phyloP scores from a whole-genome alignment of 2,888 invertebrate species.

The Erebia palarica region DNA sequence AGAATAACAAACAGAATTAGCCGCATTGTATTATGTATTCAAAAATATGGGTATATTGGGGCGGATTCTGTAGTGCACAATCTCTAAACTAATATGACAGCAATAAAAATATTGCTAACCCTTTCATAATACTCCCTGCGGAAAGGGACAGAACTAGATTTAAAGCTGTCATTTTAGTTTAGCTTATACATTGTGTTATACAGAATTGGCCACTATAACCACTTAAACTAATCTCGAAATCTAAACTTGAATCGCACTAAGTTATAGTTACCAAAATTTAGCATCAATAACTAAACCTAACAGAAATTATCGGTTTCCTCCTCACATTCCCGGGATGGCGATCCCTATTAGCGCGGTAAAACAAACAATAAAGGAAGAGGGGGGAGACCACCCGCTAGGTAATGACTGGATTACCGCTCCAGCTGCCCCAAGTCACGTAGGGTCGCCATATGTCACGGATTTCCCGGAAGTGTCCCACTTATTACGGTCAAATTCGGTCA shows the following conservation, averaged over 20 bases:
- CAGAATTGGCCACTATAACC: too few relatives aligned
- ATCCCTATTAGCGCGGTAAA: constrained; percentile 40
- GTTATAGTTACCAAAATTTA: background rate
- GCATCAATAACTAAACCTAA: constrained; percentile 22
- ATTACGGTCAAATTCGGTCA: background rate
- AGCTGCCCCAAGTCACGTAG: constrained; percentile 30
- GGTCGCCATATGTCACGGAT: constrained; percentile 1
- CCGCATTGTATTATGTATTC: too few relatives aligned
- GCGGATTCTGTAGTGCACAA: too few relatives aligned
- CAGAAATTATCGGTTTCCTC: constrained; percentile 38
- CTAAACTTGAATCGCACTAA: background rate
- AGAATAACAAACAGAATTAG: too few relatives aligned
- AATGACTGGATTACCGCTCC: constrained; percentile 42
- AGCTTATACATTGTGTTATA: too few relatives aligned
- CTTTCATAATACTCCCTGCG: too few relatives aligned
- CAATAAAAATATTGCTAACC: too few relatives aligned
- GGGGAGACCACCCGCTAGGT: constrained; percentile 42
- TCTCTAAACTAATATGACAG: too few relatives aligned
- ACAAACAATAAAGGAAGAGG: constrained; percentile 41
- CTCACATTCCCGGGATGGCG: constrained; percentile 34
- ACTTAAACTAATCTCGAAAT: background rate
- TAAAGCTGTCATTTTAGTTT: too few relatives aligned
- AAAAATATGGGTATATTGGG: too few relatives aligned
- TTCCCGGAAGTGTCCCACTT: constrained; percentile 4
- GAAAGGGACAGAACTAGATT: too few relatives aligned